Evolutionary conservation across 1,140 invertebrate species (phyloP).

Genomic region (Apis laboriosa): DNA sequence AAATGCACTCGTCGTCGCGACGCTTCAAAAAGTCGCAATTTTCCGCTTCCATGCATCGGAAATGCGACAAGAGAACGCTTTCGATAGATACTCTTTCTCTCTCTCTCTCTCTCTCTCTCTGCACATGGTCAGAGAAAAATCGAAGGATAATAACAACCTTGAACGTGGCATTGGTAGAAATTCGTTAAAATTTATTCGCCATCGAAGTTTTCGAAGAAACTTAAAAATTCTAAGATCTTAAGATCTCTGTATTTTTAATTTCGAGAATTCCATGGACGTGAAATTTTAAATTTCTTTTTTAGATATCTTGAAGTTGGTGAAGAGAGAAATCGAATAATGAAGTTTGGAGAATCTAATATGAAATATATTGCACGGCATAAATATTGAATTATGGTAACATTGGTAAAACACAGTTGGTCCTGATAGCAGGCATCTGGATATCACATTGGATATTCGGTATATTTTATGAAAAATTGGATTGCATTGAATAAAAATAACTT

Average conservation of each 20-base stretch:
- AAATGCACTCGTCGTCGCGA: background rate
- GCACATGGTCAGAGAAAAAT: background rate
- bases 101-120: background rate
- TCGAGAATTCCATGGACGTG: too few species aligned
- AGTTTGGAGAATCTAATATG: too few species aligned
- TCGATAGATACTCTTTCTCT: background rate
- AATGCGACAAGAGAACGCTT: background rate
- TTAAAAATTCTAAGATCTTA: background rate
- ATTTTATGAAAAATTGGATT: too few species aligned
- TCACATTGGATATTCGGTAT: too few species aligned
- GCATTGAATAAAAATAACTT: too few species aligned
- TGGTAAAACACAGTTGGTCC: too few species aligned
- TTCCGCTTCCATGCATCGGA: background rate
- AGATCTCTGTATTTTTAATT: background rate
- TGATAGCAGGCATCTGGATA: too few species aligned
- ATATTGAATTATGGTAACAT: too few species aligned
- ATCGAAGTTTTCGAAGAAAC: background rate
- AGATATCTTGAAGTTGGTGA: too few species aligned
- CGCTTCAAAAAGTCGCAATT: background rate
- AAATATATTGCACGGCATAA: too few species aligned
- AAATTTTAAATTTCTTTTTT: background rate
- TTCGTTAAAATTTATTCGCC: too few species aligned
- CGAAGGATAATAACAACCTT: background rate
- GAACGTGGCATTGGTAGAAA: background rate
- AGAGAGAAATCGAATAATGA: background rate